Base-by-base conservation (phyloP, 2,113 vertebrate genomes). In the Sinocyclocheilus rhinocerous region DNA sequence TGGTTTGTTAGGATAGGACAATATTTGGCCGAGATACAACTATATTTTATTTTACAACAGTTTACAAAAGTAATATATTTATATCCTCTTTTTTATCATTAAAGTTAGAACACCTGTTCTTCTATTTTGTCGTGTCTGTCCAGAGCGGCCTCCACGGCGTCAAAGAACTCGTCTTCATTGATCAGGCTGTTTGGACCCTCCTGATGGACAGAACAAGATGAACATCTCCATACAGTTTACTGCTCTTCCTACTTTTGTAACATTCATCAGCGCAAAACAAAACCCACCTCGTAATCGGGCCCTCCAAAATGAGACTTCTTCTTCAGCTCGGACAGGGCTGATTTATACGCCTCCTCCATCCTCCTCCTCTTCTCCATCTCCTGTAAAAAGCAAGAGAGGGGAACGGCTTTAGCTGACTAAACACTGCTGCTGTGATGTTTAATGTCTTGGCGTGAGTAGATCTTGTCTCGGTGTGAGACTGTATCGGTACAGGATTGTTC, bases 41-140 rank as follows among this genome's bases (percentile, higher is more conserved):
- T 36, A 36, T 33, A 33, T 33, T 33, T 33, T 33, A 33, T 42
- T 42, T 42, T 42, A 8, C 42, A 42, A 42, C 36, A 36, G 4
- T 57, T 59, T 59, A 22, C 7, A 22, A 22, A 20, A 59, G 57
- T n/a, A 10, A 18, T 16, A 55, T 4, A 18, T 55, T 16, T 16
- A 55, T 55, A 55, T 5, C 50, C 48, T 50, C 11, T 12, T 50
- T 50, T 50, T 55, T 55, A 16, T 16, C 4, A 55, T 55, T 55
- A 55, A 13, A 55, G 4, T 65, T n/a, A 65, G 24, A 65, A 12
- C 48, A 99, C 98, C 97, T 99, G 97, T 92, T 99, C 98, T 88
- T 99, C 97, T 90, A 99, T 99, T 95, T 99, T 99, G 94, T 99
- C 98, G 90, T 99, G 98, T 93, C 97, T 93, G 94, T 99, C 98